Conservation (phyloP, 2,888 invertebrate genomes). For the Apamea anceps region DNA sequence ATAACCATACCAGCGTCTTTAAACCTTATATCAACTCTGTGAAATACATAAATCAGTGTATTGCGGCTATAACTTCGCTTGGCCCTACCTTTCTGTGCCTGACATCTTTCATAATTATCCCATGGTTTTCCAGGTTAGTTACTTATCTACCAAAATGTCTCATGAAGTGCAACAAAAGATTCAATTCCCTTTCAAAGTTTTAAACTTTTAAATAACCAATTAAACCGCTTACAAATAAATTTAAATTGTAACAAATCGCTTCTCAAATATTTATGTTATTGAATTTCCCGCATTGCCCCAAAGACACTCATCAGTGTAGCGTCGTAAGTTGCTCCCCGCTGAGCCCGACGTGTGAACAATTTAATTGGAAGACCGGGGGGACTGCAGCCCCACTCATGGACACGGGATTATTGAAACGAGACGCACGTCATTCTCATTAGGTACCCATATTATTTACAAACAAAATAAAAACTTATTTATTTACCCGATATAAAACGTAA, state of each 20-base stretch:
- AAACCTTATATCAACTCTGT: conserved; percentile 17
- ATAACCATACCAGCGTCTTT: conserved; percentile 34
- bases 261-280: conserved; percentile 71
- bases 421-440: conserved; percentile 55
- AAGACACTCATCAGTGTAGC: conserved; percentile 71
- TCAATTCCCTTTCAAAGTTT: not conserved
- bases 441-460: conserved; percentile 62
- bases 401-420: conserved; percentile 75
- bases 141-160: not conserved
- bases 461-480: conserved; percentile 58
- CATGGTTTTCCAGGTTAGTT: not conserved
- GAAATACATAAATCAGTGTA: conserved; percentile 35
- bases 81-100: not conserved
- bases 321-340: conserved; percentile 77
- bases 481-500: conserved; percentile 62
- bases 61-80: not conserved
- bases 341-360: conserved; percentile 88
- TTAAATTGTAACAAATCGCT: conserved; percentile 68
- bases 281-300: conserved; percentile 71
- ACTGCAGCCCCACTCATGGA: conserved; percentile 75
- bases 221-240: conserved; percentile 52
- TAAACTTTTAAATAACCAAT: conserved; percentile 15
- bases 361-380: conserved; percentile 84
- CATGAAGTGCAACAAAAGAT: not conserved
- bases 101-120: not conserved